A percentile compares a stretch with the other conserved stretches of the same genome.
These are phyloP conservation scores for Rhabdomys dilectus DNA, from an alignment of 2,113 vertebrate species.

Conservation along the genomic window DNA sequence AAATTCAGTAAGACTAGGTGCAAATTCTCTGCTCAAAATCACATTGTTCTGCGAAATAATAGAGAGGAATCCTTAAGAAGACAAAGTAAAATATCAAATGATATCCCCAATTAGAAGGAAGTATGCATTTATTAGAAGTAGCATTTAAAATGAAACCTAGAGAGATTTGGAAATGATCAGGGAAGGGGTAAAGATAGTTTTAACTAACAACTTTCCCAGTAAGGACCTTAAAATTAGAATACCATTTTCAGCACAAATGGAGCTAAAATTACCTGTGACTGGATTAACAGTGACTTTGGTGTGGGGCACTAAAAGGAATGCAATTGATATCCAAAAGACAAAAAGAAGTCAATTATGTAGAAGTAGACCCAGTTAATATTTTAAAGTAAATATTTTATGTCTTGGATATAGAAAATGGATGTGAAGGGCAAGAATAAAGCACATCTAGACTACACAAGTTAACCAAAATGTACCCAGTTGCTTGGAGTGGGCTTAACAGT, in stretches of 20 bases:
- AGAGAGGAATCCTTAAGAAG: neutral
- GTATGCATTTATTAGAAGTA: neutral
- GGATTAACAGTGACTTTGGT: neutral
- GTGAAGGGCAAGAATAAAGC: neutral
- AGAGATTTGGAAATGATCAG: neutral
- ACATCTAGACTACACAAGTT: neutral
- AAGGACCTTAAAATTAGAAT: neutral
- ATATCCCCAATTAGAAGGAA: neutral
- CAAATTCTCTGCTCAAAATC: neutral
- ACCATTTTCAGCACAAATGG: neutral
- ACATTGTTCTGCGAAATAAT: neutral
- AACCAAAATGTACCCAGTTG: neutral
- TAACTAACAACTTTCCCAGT: neutral
- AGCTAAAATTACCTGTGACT: neutral
- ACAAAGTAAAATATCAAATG: neutral
- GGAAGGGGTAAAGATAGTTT: neutral
- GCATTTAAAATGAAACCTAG: neutral
- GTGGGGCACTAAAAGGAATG: neutral
- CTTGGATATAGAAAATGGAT: neutral
- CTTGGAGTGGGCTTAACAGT: neutral
- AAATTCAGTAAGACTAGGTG: neutral
- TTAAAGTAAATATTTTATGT: neutral
- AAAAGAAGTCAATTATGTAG: neutral
- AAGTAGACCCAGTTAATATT: neutral
- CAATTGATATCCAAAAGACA: neutral